Evolutionary conservation across 2,113 vertebrate genomes (phyloP).

Genomic region (Chionis minor): DNA sequence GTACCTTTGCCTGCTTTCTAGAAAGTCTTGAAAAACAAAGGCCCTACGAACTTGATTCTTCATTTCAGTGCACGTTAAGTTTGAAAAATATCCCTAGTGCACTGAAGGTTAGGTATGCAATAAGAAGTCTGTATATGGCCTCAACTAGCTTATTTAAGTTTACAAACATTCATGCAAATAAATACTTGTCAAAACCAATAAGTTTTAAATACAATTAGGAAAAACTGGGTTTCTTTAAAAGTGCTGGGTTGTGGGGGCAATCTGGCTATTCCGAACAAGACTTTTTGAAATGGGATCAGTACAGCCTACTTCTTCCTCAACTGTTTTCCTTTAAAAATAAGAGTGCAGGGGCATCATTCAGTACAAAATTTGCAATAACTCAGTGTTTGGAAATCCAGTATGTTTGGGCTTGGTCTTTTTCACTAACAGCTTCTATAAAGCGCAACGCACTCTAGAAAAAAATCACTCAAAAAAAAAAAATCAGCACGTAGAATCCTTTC

Average conservation of each 20-base stretch:
- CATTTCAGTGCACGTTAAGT: background rate
- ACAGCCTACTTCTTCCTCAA: background rate
- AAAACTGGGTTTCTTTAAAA: background rate
- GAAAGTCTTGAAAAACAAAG: background rate
- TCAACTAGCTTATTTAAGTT: background rate
- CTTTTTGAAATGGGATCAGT: background rate
- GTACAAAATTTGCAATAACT: background rate
- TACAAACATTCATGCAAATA: background rate
- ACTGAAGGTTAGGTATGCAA: background rate
- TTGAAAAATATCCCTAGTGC: background rate
- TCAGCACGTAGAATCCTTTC: background rate
- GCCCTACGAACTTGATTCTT: background rate
- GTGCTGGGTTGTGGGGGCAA: background rate
- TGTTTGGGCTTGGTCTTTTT: background rate
- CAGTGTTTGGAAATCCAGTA: background rate
- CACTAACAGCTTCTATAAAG: background rate
- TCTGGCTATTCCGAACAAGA: background rate
- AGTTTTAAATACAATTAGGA: background rate
- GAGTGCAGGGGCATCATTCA: background rate
- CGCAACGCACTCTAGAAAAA: background rate
- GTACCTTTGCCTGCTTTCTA: background rate
- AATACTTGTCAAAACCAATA: background rate
- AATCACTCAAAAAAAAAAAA: background rate
- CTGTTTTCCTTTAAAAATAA: background rate
- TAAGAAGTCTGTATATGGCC: background rate